A percentile compares a stretch with the other conserved stretches of the same genome.
These are phyloP conservation scores for Halictus rubicundus DNA, from an alignment of 1,140 invertebrate species.

Conservation along the genomic window DNA sequence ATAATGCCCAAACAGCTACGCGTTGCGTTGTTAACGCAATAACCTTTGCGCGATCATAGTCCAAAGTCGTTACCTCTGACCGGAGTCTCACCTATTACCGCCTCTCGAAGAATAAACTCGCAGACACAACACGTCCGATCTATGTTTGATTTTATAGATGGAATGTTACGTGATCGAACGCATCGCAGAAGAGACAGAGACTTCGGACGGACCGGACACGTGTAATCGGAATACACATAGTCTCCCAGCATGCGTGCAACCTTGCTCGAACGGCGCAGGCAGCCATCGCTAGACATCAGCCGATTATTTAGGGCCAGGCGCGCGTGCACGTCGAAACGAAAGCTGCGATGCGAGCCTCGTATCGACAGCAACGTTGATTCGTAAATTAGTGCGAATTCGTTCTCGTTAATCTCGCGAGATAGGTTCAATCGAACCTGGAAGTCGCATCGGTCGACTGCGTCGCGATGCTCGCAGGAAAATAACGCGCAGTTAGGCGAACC, in stretches of 20 bases:
- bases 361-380: slow-evolving; percentile 14
- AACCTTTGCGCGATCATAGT: too few relatives aligned
- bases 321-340: background rate
- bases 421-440: slow-evolving; percentile 10
- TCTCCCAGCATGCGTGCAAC: background rate
- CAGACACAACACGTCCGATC: too few relatives aligned
- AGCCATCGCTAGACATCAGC: slow-evolving; percentile 46
- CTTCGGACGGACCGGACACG: too few relatives aligned
- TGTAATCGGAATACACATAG: too few relatives aligned
- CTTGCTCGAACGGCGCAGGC: slow-evolving; percentile 48
- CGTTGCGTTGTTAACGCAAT: too few relatives aligned
- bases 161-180: too few relatives aligned
- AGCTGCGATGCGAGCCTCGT: background rate
- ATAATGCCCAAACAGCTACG: too few relatives aligned
- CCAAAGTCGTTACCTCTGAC: too few relatives aligned
- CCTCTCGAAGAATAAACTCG: too few relatives aligned
- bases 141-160: too few relatives aligned
- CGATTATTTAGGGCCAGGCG: slow-evolving; percentile 49
- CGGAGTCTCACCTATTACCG: too few relatives aligned
- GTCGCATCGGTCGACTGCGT: background rate
- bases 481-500: background rate
- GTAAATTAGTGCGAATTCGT: slow-evolving; percentile 4
- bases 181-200: too few relatives aligned
- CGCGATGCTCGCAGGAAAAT: background rate
- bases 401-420: background rate